A percentile compares a stretch with the other conserved stretches of the same genome.
These are phyloP conservation scores for Drosophila gunungcola DNA, from an alignment of 1,140 invertebrate species.

Conservation along the genomic window DNA sequence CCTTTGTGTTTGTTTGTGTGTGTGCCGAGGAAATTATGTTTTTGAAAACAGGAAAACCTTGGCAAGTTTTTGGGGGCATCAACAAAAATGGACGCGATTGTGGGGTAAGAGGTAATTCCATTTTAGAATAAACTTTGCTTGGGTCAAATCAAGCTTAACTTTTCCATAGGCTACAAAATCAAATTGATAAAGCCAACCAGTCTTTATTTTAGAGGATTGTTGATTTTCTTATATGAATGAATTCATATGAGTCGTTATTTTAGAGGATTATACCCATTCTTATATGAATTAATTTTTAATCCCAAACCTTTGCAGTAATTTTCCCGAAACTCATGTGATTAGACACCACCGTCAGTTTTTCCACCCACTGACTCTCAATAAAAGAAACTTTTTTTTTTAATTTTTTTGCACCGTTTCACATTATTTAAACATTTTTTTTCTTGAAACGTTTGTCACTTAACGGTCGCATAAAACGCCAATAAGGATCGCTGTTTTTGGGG, in stretches of 20 bases:
- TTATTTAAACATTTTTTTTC: constrained; percentile 6
- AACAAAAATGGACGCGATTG: not conserved
- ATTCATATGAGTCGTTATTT: too few relatives aligned
- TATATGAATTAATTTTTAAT: too few relatives aligned
- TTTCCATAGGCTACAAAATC: constrained; percentile 9
- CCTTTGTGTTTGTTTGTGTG: constrained; percentile 31
- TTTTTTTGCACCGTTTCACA: constrained; percentile 11
- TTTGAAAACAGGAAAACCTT: constrained; percentile 47
- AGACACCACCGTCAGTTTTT: not conserved
- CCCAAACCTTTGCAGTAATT: not conserved
- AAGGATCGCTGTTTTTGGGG: constrained; percentile 15
- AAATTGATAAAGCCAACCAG: constrained; percentile 4
- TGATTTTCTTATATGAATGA: too few relatives aligned
- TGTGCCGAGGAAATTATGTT: constrained; percentile 56
- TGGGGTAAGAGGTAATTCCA: constrained; percentile 29
- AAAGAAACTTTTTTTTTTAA: not conserved
- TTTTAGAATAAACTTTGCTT: constrained; percentile 35
- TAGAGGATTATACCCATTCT: too few relatives aligned
- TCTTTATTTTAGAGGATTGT: not conserved
- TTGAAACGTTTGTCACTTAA: constrained; percentile 48
- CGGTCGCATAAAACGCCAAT: constrained; percentile 37
- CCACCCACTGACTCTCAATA: constrained; percentile 11
- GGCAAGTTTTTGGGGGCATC: constrained; percentile 24
- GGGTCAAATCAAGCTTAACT: constrained; percentile 36
- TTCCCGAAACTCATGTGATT: not conserved